phyloP scores from a whole-genome alignment of 1,140 invertebrate species.

The Heliconius nattereri region DNA sequence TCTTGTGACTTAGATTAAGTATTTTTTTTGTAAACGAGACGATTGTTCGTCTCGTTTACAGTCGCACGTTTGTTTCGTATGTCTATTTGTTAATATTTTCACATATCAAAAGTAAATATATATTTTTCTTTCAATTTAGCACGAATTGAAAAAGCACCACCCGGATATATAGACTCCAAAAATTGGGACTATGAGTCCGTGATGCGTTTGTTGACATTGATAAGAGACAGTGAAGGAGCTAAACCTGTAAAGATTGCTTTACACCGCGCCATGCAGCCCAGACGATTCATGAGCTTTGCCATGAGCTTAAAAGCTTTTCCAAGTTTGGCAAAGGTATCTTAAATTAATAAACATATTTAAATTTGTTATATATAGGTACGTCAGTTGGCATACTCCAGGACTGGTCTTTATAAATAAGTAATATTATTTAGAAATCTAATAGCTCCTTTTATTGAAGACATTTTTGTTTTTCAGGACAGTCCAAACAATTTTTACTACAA shows the following conservation, averaged over 20 bases:
- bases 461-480: conserved; percentile 34
- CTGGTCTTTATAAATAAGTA: no score
- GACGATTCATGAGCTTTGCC: conserved; percentile 45
- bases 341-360: no score
- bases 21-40: no score
- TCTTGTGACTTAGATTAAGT: no score
- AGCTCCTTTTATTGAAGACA: background rate
- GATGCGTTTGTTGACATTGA: conserved; percentile 48
- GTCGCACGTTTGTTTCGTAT: no score
- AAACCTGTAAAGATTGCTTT: conserved; percentile 35
- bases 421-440: no score
- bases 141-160: conserved; percentile 41
- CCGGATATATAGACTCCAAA: conserved; percentile 54
- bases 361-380: no score
- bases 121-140: conserved; percentile 35
- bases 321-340: conserved; percentile 49
- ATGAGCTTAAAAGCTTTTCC: conserved; percentile 54
- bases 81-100: no score
- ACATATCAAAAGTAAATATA: no score
- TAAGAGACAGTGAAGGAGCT: conserved; percentile 48
- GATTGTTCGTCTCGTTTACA: no score
- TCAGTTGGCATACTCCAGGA: no score
- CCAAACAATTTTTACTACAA: conserved; percentile 54
- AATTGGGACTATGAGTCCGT: conserved; percentile 56
- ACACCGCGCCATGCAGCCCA: conserved; percentile 37